Conservation (phyloP, 2,797 vertebrate species). For the Lepidocolaptes lacrymiger region DNA sequence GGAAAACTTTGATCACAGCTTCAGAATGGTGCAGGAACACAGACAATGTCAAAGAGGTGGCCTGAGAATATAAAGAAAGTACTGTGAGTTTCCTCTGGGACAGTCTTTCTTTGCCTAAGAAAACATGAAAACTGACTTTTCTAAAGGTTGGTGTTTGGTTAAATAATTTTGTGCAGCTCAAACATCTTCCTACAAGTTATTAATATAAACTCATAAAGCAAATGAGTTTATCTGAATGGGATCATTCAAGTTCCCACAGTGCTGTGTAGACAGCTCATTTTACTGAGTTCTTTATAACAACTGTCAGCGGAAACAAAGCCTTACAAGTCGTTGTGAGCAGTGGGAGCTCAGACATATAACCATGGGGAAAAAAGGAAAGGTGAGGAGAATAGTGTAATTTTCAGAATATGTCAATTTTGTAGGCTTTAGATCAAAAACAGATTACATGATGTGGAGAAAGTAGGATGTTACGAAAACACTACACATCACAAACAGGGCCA, state of each 20-base stretch:
- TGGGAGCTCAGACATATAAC: neutral
- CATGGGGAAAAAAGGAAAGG: neutral
- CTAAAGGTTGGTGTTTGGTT: neutral
- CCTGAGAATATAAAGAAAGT: neutral
- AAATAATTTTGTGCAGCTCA: neutral
- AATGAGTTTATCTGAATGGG: neutral
- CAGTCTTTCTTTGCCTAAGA: neutral
- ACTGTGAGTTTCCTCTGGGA: neutral
- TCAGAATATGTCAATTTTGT: neutral
- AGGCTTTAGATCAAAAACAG: neutral
- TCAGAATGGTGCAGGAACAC: neutral
- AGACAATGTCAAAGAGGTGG: neutral
- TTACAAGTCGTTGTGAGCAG: neutral
- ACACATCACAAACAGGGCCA: neutral
- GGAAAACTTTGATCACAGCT: neutral
- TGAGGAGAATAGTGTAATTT: neutral
- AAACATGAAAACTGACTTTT: neutral
- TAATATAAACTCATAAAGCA: neutral
- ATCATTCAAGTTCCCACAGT: neutral
- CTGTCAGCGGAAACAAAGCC: constrained; percentile 24
- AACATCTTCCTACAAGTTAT: neutral
- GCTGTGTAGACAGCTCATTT: neutral
- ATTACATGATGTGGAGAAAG: neutral
- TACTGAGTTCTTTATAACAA: neutral
- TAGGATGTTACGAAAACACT: neutral